Percentiles rank a stretch among this genome's conserved stretches.
phyloP scores from a whole-genome alignment of 2,113 vertebrate species.

The Nansenia antarctica region DNA sequence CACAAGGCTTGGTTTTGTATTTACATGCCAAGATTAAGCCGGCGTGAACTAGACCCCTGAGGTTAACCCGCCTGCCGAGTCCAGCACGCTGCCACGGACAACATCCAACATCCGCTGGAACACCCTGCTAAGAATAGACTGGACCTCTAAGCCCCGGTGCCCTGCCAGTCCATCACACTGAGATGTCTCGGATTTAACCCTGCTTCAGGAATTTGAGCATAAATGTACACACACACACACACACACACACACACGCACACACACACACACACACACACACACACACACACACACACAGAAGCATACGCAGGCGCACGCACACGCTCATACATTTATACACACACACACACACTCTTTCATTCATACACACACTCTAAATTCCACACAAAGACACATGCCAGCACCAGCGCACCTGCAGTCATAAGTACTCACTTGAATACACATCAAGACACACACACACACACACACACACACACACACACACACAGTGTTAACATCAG shows the following conservation, averaged over 20 bases:
- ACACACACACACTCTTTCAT: background rate
- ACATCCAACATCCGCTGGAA: conserved; percentile 25
- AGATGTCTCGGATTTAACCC: conserved; percentile 6
- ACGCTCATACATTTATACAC: background rate
- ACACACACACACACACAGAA: background rate
- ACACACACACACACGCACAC: background rate
- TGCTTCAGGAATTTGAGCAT: background rate
- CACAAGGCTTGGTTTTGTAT: conserved; percentile 32
- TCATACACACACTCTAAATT: background rate
- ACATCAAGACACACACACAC: background rate
- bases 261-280: background rate
- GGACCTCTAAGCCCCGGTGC: conserved; percentile 5
- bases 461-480: background rate
- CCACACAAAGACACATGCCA: no score
- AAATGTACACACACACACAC: background rate
- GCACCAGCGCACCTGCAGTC: background rate
- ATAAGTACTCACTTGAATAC: background rate
- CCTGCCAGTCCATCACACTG: conserved; percentile 6
- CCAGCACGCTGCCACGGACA: conserved; percentile 9
- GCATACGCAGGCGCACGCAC: background rate
- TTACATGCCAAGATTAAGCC: conserved; percentile 44
- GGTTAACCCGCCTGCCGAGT: background rate
- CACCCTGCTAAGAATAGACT: conserved; percentile 33
- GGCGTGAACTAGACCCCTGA: conserved; percentile 23
- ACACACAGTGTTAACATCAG: conserved; percentile 15